These are phyloP conservation scores for Deilephila porcellus DNA, from an alignment of 2,888 invertebrate species.

Conservation along the genomic window DNA sequence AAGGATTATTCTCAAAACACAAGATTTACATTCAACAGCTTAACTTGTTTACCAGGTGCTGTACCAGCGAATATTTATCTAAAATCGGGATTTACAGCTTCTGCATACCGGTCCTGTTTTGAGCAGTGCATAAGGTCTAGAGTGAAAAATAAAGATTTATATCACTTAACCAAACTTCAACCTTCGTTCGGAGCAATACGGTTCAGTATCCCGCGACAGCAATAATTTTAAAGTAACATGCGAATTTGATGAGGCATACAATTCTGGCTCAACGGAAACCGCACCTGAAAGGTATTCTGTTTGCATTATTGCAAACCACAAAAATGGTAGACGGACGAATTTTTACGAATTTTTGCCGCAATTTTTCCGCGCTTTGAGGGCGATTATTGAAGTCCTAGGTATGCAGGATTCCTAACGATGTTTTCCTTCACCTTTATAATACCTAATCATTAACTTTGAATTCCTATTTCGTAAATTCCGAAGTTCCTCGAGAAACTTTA, in stretches of 20 bases:
- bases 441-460: too few relatives aligned
- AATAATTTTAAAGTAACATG: background rate
- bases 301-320: background rate
- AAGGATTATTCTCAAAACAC: background rate
- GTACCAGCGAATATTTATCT: background rate
- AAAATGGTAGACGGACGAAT: background rate
- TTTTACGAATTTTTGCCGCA: background rate
- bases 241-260: conserved; percentile 11
- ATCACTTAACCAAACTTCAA: background rate
- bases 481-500: background rate
- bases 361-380: background rate
- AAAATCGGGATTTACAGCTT: background rate
- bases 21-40: background rate
- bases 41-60: background rate
- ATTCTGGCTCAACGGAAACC: background rate
- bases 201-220: background rate
- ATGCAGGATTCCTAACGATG: too few relatives aligned
- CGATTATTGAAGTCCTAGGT: too few relatives aligned
- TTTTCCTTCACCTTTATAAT: too few relatives aligned
- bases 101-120: background rate
- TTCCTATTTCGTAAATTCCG: too few relatives aligned
- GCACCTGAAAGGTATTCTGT: background rate
- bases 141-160: conserved; percentile 1
- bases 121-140: background rate
- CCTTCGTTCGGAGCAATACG: background rate